These are phyloP conservation scores for Iphiclides podalirius DNA, from an alignment of 2,888 invertebrate genomes.

Conservation along the genomic window DNA sequence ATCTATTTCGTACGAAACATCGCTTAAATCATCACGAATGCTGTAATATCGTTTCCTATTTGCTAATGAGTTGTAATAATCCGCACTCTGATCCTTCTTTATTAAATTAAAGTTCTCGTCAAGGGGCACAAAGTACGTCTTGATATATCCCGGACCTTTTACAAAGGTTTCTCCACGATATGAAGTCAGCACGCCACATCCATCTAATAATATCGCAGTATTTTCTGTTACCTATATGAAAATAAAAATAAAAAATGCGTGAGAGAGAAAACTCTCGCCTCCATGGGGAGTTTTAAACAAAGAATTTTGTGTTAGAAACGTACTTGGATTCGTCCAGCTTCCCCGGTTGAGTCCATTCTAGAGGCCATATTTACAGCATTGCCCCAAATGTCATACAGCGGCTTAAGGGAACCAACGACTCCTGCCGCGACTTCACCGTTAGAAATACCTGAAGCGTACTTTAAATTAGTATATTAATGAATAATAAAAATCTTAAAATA, in stretches of 20 bases:
- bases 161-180: conserved; percentile 85
- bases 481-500: no score
- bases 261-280: not conserved
- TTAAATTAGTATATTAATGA: no score
- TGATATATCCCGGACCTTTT: conserved; percentile 85
- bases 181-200: conserved; percentile 84
- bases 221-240: conserved; percentile 84
- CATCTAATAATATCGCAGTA: conserved; percentile 84
- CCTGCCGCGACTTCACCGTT: conserved; percentile 96
- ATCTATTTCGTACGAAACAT: conserved; percentile 31
- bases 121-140: conserved; percentile 86
- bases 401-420: conserved; percentile 96
- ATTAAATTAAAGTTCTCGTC: conserved; percentile 80
- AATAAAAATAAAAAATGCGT: conserved; percentile 7
- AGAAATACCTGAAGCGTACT: conserved; percentile 84
- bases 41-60: conserved; percentile 47
- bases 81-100: conserved; percentile 52
- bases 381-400: conserved; percentile 98
- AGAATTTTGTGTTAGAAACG: no score
- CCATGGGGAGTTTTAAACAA: no score
- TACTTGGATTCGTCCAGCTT: conserved; percentile 88
- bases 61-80: conserved; percentile 47
- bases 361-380: conserved; percentile 98
- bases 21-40: conserved; percentile 41
- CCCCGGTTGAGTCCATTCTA: conserved; percentile 96